phyloP scores from a whole-genome alignment of 2,797 vertebrate species.

The Tiaroga cobitis region DNA sequence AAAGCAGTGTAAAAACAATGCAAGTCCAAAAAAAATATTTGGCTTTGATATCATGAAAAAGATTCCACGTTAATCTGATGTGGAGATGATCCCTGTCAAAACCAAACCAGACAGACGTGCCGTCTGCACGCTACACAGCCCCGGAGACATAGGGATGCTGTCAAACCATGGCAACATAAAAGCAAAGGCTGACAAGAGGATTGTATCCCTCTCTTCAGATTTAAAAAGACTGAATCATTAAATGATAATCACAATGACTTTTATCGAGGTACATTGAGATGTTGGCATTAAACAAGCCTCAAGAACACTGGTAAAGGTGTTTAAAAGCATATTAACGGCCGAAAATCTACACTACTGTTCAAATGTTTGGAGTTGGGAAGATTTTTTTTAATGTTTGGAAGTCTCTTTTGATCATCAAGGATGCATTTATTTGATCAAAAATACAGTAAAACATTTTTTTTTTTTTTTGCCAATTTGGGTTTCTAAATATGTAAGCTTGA shows the following conservation, averaged over 20 bases:
- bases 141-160: conserved; percentile 24
- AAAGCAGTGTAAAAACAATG: not conserved
- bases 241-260: not conserved
- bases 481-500: not conserved
- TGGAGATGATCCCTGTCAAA: conserved; percentile 30
- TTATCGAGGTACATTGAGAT: not conserved
- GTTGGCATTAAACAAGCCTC: not conserved
- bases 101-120: conserved; percentile 17
- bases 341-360: not conserved
- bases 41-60: conserved; percentile 26
- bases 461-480: not conserved
- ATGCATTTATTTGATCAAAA: not conserved
- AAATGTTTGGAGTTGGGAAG: not conserved
- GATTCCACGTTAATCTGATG: not conserved
- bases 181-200: conserved; percentile 29
- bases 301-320: not conserved
- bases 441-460: not conserved
- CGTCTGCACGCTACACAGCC: conserved; percentile 2
- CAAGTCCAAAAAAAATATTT: not conserved
- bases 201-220: not conserved
- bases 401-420: not conserved
- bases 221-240: conserved; percentile 12
- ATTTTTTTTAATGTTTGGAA: not conserved
- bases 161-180: conserved; percentile 39
- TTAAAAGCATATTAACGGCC: not conserved